These are phyloP conservation scores for Siphamia tubifer DNA, from an alignment of 2,113 vertebrate genomes.

Conservation along the genomic window DNA sequence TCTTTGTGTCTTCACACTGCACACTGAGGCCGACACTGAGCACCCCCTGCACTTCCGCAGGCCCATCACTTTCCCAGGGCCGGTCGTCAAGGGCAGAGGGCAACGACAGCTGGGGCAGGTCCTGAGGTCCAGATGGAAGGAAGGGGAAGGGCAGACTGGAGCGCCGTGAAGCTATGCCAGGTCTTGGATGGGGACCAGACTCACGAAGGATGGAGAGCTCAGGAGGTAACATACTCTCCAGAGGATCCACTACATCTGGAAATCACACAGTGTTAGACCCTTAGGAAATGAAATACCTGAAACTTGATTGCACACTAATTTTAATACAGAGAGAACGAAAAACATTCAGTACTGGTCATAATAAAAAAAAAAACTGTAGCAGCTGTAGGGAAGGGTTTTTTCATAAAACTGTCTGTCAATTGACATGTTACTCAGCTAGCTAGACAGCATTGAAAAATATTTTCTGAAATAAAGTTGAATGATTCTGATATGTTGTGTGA, in stretches of 20 bases:
- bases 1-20: conserved; percentile 85
- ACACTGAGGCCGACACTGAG: conserved; percentile 81
- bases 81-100: conserved; percentile 4
- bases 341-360: too few relatives aligned
- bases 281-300: neutral
- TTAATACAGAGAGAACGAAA: too few relatives aligned
- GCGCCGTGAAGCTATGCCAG: conserved; percentile 53
- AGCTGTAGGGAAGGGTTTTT: too few relatives aligned
- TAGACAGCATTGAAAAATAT: too few relatives aligned
- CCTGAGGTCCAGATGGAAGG: conserved; percentile 56
- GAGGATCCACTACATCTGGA: conserved; percentile 65
- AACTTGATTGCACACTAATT: too few relatives aligned
- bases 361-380: too few relatives aligned
- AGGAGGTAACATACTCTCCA: conserved; percentile 75
- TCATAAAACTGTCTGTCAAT: too few relatives aligned
- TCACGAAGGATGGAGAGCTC: conserved; percentile 82
- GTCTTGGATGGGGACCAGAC: conserved; percentile 52
- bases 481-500: too few relatives aligned
- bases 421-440: too few relatives aligned
- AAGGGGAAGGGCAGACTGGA: conserved; percentile 82
- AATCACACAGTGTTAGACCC: conserved; percentile 13
- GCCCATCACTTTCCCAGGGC: conserved; percentile 53
- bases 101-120: conserved; percentile 50
- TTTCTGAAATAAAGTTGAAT: too few relatives aligned
- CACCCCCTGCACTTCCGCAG: conserved; percentile 81